A percentile compares a stretch with the other conserved stretches of the same genome.
Conservation (phyloP, 2,888 invertebrate genomes). For the Metalampra italica region DNA sequence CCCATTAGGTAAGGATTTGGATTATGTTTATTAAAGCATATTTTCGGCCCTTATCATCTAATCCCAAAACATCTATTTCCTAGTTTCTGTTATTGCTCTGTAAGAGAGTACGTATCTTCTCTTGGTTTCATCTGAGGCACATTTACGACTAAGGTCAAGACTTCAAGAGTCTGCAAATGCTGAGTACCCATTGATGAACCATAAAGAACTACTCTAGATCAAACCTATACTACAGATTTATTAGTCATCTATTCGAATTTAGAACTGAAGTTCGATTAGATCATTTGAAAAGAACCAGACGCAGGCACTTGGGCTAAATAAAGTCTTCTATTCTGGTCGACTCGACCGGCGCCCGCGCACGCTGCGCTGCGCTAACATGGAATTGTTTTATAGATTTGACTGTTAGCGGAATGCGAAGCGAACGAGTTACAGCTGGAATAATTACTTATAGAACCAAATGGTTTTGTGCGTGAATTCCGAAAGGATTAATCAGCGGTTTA, state of each 20-base stretch:
- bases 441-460: background rate
- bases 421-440: background rate
- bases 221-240: slow-evolving; percentile 3
- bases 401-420: slow-evolving; percentile 1
- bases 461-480: no score
- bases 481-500: no score
- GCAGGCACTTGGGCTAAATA: slow-evolving; percentile 20
- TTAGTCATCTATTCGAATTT: background rate
- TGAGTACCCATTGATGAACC: background rate
- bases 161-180: background rate
- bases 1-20: no score
- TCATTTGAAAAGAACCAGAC: slow-evolving; percentile 40
- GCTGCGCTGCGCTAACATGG: slow-evolving; percentile 21
- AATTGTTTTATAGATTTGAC: slow-evolving; percentile 15
- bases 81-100: no score
- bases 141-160: no score
- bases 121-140: no score
- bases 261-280: slow-evolving; percentile 23
- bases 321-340: slow-evolving; percentile 33
- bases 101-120: no score
- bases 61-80: no score
- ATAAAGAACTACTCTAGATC: background rate
- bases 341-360: slow-evolving; percentile 28
- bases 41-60: no score
- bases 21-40: no score